phyloP scores from a whole-genome alignment of 1,140 invertebrate species.

The Drosophila parabipectinata region DNA sequence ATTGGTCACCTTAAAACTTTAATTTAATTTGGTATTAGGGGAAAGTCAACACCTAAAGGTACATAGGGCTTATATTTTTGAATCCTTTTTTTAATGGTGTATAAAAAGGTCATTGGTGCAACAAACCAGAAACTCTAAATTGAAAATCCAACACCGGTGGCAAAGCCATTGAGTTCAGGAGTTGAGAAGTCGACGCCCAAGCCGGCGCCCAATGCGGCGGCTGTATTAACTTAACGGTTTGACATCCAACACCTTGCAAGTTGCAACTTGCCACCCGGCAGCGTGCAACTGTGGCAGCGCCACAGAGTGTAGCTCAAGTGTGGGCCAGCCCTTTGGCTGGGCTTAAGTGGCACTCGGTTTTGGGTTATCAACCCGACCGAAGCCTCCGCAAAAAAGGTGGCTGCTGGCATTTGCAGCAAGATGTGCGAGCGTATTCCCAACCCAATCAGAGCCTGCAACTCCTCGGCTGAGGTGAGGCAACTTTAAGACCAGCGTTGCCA shows the following conservation, averaged over 20 bases:
- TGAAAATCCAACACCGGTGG: slow-evolving; percentile 68
- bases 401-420: slow-evolving; percentile 58
- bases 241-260: slow-evolving; percentile 59
- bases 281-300: slow-evolving; percentile 17
- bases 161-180: slow-evolving; percentile 56
- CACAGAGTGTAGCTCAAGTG: slow-evolving; percentile 19
- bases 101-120: slow-evolving; percentile 58
- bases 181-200: slow-evolving; percentile 62
- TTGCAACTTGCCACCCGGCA: background rate
- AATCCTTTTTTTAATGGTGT: background rate
- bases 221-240: slow-evolving; percentile 77
- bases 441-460: background rate
- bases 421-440: slow-evolving; percentile 2
- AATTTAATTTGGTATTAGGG: background rate
- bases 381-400: slow-evolving; percentile 37
- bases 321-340: slow-evolving; percentile 53
- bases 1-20: background rate
- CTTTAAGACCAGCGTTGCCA: slow-evolving; percentile 20
- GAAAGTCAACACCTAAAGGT: no score
- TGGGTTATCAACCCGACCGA: slow-evolving; percentile 64
- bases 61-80: background rate
- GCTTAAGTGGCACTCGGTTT: slow-evolving; percentile 75
- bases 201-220: slow-evolving; percentile 31
- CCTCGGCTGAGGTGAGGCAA: slow-evolving; percentile 22
- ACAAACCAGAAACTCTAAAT: slow-evolving; percentile 59